Evolutionary conservation across 2,113 vertebrate genomes (phyloP).

Genomic region (Piprites chloris): DNA sequence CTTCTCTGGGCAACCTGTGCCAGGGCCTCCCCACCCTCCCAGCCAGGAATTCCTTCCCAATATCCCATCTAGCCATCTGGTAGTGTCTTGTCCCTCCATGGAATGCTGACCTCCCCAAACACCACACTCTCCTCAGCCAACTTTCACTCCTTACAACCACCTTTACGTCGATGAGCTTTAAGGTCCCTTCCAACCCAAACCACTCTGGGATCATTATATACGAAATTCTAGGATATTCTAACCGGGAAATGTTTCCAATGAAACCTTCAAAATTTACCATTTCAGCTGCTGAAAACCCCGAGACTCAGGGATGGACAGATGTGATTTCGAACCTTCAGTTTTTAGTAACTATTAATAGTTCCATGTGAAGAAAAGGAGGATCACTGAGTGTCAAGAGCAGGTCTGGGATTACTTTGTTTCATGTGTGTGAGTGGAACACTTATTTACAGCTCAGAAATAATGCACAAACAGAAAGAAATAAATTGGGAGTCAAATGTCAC

Average conservation of each 20-base stretch:
- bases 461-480: neutral
- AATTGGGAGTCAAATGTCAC: neutral
- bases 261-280: neutral
- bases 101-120: neutral
- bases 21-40: too few species aligned
- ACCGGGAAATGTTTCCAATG: fast-evolving
- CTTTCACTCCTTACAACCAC: too few species aligned
- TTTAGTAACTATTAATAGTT: neutral
- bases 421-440: neutral
- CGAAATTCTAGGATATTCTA: neutral
- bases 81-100: too few species aligned
- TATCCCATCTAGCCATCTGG: too few species aligned
- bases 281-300: neutral
- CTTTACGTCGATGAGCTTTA: neutral
- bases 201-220: too few species aligned
- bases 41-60: too few species aligned
- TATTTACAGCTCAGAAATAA: neutral
- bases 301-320: neutral
- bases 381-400: neutral
- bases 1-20: neutral
- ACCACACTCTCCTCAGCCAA: too few species aligned
- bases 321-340: neutral
- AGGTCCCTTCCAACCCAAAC: neutral
- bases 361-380: neutral
- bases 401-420: neutral